Evolutionary conservation across 2,113 vertebrate genomes (phyloP).

Genomic region (Noctilio leporinus): DNA sequence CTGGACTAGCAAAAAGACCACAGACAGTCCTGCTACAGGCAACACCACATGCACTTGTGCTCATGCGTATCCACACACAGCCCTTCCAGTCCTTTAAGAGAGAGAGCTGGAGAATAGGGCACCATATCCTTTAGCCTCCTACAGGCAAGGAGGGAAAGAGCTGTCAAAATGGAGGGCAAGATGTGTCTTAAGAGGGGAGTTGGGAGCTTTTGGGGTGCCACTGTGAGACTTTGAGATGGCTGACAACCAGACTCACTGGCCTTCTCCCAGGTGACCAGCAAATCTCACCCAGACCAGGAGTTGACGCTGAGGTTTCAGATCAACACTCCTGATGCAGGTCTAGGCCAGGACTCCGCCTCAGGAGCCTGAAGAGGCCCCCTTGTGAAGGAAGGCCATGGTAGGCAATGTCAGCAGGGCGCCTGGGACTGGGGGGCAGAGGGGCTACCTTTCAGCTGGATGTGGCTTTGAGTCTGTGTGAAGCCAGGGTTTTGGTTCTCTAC

Average conservation of each 20-base stretch:
- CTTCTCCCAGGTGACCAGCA: background rate
- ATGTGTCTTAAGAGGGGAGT: background rate
- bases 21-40: background rate
- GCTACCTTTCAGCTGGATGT: background rate
- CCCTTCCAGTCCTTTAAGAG: background rate
- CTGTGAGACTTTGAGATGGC: background rate
- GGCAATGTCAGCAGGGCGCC: background rate
- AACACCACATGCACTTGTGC: rapidly evolving
- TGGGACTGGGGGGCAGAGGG: background rate
- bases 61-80: background rate
- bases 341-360: background rate
- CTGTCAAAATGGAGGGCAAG: background rate
- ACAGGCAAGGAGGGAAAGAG: background rate
- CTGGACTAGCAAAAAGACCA: background rate
- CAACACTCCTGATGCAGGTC: background rate
- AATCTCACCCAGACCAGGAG: background rate
- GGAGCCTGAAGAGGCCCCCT: background rate
- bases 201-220: background rate
- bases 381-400: background rate
- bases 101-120: background rate
- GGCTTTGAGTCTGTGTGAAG: background rate
- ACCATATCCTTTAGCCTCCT: background rate
- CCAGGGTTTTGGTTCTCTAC: background rate
- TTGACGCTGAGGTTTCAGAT: background rate
- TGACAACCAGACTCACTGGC: background rate